Evolutionary conservation across 2,797 vertebrate genomes (phyloP).

Genomic region (Sebastolobus alascanus): DNA sequence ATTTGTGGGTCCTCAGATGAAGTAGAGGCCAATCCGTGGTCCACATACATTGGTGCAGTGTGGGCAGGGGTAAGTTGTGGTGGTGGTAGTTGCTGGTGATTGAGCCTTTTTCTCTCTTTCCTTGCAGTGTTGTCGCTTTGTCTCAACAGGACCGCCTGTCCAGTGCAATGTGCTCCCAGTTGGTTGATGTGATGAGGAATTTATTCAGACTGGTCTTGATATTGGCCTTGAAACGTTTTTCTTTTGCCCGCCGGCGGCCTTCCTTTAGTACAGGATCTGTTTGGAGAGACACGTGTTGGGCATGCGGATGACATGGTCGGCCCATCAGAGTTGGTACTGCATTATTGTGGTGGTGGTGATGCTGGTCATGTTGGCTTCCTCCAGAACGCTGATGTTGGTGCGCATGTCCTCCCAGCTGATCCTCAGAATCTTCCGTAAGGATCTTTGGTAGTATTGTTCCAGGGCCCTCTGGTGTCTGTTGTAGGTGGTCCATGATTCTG

Average conservation of each 20-base stretch:
- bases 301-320: not conserved
- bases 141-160: too few species aligned
- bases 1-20: too few species aligned
- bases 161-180: too few species aligned
- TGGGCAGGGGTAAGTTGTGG: too few species aligned
- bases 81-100: too few species aligned
- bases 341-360: not conserved
- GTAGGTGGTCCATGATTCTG: not conserved
- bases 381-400: not conserved
- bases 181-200: too few species aligned
- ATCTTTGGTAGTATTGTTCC: not conserved
- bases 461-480: not conserved
- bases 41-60: too few species aligned
- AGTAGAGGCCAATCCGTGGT: too few species aligned
- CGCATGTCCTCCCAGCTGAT: not conserved
- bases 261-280: not conserved
- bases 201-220: too few species aligned
- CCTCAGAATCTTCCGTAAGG: not conserved
- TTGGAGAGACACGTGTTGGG: not conserved
- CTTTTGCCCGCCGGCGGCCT: conserved; percentile 69
- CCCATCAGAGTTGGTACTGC: not conserved
- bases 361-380: not conserved
- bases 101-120: too few species aligned
- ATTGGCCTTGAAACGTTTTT: too few species aligned
- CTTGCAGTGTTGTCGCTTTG: too few species aligned